Conservation (phyloP, 2,113 vertebrate species). For the Triplophysa siluroides region DNA sequence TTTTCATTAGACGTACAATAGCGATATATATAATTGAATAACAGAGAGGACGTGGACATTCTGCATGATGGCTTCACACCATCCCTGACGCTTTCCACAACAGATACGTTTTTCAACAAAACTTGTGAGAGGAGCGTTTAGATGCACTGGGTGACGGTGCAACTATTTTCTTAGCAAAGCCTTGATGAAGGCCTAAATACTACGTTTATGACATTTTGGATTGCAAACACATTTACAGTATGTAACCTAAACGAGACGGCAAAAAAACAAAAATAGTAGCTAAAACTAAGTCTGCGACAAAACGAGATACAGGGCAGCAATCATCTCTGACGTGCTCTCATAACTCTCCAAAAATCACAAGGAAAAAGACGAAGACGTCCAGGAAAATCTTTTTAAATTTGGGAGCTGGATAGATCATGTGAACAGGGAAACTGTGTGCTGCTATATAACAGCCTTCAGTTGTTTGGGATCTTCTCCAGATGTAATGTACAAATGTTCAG, state of each 20-base stretch:
- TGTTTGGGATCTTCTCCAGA: conserved; percentile 38
- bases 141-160: neutral
- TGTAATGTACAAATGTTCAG: conserved; percentile 37
- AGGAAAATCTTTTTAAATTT: conserved; percentile 13
- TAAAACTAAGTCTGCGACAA: neutral
- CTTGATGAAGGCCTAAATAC: neutral
- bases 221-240: neutral
- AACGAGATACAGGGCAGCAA: neutral
- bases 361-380: conserved; percentile 5
- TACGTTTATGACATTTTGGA: neutral
- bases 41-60: too few relatives aligned
- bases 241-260: neutral
- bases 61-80: too few relatives aligned
- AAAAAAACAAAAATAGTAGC: neutral
- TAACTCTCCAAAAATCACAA: neutral
- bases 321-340: neutral
- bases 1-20: too few relatives aligned
- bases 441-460: conserved; percentile 12
- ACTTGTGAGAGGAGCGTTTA: too few relatives aligned
- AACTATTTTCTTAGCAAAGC: neutral
- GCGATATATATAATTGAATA: too few relatives aligned
- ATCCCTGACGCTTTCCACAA: too few relatives aligned
- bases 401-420: conserved; percentile 17
- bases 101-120: too few relatives aligned
- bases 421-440: neutral